phyloP scores from a whole-genome alignment of 2,113 vertebrate species.

The Misgurnus anguillicaudatus region DNA sequence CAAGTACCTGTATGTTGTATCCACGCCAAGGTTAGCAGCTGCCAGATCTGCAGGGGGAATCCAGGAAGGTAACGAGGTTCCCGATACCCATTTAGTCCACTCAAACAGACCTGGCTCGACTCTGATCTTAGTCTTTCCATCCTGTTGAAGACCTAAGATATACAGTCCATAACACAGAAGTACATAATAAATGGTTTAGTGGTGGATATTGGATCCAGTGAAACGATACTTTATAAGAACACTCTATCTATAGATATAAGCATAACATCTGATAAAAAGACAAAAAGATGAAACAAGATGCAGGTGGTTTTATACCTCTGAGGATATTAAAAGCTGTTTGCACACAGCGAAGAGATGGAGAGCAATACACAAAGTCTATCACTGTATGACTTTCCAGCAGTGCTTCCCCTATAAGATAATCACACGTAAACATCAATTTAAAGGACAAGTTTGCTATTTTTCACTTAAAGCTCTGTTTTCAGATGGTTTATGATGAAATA shows the following conservation, averaged over 20 bases:
- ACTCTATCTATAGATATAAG: not conserved
- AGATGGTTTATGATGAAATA: too few relatives aligned
- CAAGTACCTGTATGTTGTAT: slow-evolving; percentile 99
- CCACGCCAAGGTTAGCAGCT: slow-evolving; percentile 87
- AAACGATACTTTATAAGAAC: not conserved
- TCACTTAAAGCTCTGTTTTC: too few relatives aligned
- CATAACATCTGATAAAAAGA: not conserved
- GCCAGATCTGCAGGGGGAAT: slow-evolving; percentile 86
- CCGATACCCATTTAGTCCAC: slow-evolving; percentile 98
- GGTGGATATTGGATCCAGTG: not conserved
- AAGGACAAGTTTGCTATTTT: too few relatives aligned
- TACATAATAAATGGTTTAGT: not conserved
- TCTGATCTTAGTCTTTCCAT: slow-evolving; percentile 88
- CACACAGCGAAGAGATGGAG: slow-evolving; percentile 93
- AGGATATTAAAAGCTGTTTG: slow-evolving; percentile 96
- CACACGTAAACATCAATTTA: slow-evolving; percentile 17
- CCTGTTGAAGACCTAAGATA: slow-evolving; percentile 88
- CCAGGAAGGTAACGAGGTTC: slow-evolving; percentile 88
- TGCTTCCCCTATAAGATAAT: slow-evolving; percentile 83
- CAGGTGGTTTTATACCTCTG: slow-evolving; percentile 76
- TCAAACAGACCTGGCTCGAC: slow-evolving; percentile 95
- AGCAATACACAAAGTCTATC: slow-evolving; percentile 92
- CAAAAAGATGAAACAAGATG: slow-evolving; percentile 14
- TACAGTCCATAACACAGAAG: not conserved
- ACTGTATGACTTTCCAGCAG: slow-evolving; percentile 86